Evolutionary conservation across 2,888 invertebrate species (phyloP).

Genomic region (Coelogynopora nodosa): DNA sequence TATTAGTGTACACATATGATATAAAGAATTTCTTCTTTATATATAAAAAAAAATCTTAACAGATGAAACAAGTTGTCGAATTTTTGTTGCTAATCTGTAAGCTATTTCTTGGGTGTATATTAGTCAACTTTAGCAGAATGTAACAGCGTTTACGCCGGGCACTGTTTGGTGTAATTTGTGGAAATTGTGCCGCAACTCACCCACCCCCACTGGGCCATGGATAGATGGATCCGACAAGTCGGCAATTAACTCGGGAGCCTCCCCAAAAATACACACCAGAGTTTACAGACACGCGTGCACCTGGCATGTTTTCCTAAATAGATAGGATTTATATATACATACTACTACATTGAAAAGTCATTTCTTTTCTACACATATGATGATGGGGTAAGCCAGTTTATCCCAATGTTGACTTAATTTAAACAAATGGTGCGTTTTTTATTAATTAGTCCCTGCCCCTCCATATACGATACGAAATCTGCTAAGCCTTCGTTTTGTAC

Average conservation of each 20-base stretch:
- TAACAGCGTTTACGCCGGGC: slow-evolving; percentile 4
- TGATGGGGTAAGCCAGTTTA: background rate
- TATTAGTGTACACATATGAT: no score
- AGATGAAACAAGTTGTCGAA: no score
- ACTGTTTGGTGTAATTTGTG: background rate
- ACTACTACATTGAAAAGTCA: background rate
- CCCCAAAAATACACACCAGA: background rate
- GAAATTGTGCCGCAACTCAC: background rate
- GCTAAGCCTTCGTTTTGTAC: no score
- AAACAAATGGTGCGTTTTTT: background rate
- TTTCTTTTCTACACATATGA: background rate
- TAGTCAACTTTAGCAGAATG: background rate
- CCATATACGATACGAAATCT: no score
- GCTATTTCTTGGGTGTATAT: background rate
- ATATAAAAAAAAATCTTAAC: no score
- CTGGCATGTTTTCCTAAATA: slow-evolving; percentile 25
- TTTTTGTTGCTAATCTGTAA: background rate
- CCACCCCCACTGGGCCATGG: background rate
- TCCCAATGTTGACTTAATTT: slow-evolving; percentile 13
- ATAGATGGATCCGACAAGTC: background rate
- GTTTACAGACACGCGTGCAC: background rate
- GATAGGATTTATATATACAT: background rate
- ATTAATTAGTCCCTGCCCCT: slow-evolving; percentile 25
- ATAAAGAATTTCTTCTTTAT: no score
- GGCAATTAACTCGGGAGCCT: background rate